Base-by-base conservation (phyloP, 92 coral and sea anemone genomes). In the Palythoa grandiflora region DNA sequence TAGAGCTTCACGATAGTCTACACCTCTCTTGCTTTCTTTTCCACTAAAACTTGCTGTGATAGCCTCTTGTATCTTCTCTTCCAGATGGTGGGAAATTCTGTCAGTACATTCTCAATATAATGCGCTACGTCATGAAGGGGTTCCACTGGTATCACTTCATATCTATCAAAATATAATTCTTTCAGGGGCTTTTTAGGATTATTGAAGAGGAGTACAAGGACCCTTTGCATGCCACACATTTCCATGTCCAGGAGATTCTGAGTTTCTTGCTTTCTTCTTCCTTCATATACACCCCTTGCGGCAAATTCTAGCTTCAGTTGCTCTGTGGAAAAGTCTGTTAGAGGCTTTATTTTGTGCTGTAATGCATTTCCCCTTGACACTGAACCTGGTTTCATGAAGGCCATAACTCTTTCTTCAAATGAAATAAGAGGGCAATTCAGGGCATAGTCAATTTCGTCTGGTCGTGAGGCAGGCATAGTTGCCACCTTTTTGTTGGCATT, bases 101-200 rank as follows among this genome's bases (percentile, higher is more conserved):
- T 28, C 28, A 28, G 28, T 0, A 28, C 28, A 28, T 28, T 28
- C 28, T 28, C 28, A 28, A 28, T 28, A 28, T 28, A 28, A 28
- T 28, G 28, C 28, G 28, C 28, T 28, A 28, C 28, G 28, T 28
- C 28, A 28, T 28, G 28, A 28, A 28, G 28, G 28, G 28, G 28
- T 28, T 28, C 28, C 28, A 28, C 28, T 28, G 28, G 28, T 28
- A 28, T 28, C 28, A 28, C 28, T 28, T 28, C 28, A 28, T 28
- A 28, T 28, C 28, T 28, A 0, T 40, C 47, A 40, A 40, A 5
- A 40, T 40, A 40, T 40, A 40, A 40, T 40, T 40, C 47, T 40
- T 40, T 40, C 47, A 40, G 87, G 16, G 87, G 87, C 37, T 68
- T 84, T 2, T 44, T 48, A 38, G 87, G 87, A 53, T 68, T 84